Base-by-base conservation (phyloP, 2,888 invertebrate genomes). In the Drosophila incognita region DNA sequence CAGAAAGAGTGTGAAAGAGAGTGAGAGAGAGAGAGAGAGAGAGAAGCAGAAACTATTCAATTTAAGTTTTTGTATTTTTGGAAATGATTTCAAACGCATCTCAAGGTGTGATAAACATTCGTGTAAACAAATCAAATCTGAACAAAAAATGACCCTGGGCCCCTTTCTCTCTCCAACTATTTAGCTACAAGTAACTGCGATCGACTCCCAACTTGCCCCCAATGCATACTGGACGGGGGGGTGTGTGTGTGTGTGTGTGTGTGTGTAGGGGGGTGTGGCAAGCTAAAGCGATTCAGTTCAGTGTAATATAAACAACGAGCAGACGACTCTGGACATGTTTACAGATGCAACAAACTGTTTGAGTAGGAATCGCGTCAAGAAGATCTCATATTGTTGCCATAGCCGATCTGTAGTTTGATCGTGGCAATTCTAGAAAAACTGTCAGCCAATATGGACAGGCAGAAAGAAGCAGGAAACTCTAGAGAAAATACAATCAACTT, bases 21-120 rank as follows among this genome's bases (percentile, higher is more conserved):
- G 13, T 6, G 13, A 31, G 27, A 40, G 27, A 27, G 18, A 21
- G 36, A 15, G 13, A 21, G 13, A 15, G 46, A 46, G 21, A 46
- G 21, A 24, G 21, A 21, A 21, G 21, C 21, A 21, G 42, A 42
- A 42, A 24, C 15, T 24, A 4, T 57, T 65, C 61, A 53, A 62
- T 70, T 66, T 53, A 36, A 57, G 52, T 52, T 65, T 54, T 65
- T 68, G 66, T 86, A 86, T 86, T 89, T 86, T 87, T 84, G 89
- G 86, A 86, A 82, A 86, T 86, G 86, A 89, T 89, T 87, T 89
- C 89, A 82, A 86, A 86, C 89, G 84, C 83, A 82, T 79, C 84
- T 76, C 82, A 86, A 86, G 89, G 86, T 86, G 86, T 74, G 89
- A 89, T 89, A 89, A 86, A 86, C 87, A 89, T 62, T 79, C 60